Conservation (phyloP, 2,888 invertebrate species). For the Chrysina gloriosa region DNA sequence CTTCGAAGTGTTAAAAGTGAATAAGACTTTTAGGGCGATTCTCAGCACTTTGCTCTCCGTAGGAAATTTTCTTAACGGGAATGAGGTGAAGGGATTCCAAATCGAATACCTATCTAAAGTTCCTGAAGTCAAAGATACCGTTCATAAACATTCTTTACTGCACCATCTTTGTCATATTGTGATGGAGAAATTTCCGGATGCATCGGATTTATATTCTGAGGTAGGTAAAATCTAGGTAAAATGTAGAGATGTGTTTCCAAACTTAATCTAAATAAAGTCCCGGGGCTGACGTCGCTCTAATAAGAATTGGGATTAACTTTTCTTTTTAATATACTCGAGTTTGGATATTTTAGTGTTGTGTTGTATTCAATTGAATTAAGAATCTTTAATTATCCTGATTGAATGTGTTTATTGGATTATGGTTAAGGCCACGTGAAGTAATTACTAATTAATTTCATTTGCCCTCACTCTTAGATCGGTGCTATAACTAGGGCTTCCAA, state of each 20-base stretch:
- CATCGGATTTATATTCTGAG: conserved; percentile 97
- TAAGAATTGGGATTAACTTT: too few species aligned
- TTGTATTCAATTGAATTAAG: too few species aligned
- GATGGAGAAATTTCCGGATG: conserved; percentile 95
- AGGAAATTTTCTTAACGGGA: conserved; percentile 96
- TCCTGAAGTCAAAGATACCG: conserved; percentile 98
- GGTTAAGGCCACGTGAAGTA: too few species aligned
- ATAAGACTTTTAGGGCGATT: conserved; percentile 95
- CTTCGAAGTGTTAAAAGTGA: conserved; percentile 88
- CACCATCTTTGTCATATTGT: conserved; percentile 98
- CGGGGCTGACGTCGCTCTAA: too few species aligned
- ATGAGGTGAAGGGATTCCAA: conserved; percentile 94
- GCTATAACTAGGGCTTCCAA: conserved; percentile 91
- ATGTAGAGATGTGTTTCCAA: neutral
- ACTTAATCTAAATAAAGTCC: too few species aligned
- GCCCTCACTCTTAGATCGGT: conserved; percentile 73
- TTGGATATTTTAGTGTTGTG: too few species aligned
- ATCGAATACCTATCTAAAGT: conserved; percentile 97
- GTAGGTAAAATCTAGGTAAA: too few species aligned
- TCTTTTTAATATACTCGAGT: too few species aligned
- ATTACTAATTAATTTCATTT: neutral
- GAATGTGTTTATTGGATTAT: too few species aligned
- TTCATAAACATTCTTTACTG: conserved; percentile 97
- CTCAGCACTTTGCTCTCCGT: conserved; percentile 93
- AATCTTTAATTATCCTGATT: too few species aligned